Conservation (phyloP, 2,113 vertebrate genomes). For the Rhizomys pruinosus region DNA sequence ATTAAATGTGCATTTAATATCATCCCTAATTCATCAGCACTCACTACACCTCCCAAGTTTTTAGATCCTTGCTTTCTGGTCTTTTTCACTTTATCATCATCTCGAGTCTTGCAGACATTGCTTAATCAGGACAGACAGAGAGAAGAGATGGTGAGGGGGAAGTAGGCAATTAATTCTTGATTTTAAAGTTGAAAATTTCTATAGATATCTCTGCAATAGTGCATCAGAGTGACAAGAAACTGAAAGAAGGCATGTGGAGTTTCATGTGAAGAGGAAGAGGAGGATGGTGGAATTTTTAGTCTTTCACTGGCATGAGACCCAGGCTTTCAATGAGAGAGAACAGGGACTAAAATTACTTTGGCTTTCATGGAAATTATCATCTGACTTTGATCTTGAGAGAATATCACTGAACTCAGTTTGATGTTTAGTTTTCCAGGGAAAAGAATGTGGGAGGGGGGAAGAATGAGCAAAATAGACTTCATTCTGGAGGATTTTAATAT, state of each 20-base stretch:
- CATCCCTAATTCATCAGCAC: not conserved
- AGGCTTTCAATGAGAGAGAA: slow-evolving; percentile 52
- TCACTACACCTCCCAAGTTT: not conserved
- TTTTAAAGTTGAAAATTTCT: not conserved
- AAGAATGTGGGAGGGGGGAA: not conserved
- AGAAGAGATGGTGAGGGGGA: not conserved
- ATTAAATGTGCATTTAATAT: not conserved
- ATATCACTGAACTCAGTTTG: slow-evolving; percentile 68
- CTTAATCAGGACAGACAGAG: not conserved
- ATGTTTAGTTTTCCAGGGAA: slow-evolving; percentile 56
- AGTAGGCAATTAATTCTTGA: not conserved
- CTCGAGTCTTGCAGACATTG: not conserved
- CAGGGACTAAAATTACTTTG: slow-evolving; percentile 62
- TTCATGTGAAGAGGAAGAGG: not conserved
- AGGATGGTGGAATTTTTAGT: not conserved
- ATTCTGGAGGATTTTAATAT: not conserved
- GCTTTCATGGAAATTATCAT: slow-evolving; percentile 74
- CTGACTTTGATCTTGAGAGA: slow-evolving; percentile 77
- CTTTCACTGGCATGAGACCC: slow-evolving; percentile 39
- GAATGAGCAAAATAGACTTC: slow-evolving; percentile 34
- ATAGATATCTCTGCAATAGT: not conserved
- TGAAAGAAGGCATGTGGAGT: not conserved
- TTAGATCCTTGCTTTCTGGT: not conserved
- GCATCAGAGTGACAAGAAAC: not conserved
- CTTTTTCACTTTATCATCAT: not conserved